Conservation (phyloP, 2,113 vertebrate species). For the Microtus oregoni region DNA sequence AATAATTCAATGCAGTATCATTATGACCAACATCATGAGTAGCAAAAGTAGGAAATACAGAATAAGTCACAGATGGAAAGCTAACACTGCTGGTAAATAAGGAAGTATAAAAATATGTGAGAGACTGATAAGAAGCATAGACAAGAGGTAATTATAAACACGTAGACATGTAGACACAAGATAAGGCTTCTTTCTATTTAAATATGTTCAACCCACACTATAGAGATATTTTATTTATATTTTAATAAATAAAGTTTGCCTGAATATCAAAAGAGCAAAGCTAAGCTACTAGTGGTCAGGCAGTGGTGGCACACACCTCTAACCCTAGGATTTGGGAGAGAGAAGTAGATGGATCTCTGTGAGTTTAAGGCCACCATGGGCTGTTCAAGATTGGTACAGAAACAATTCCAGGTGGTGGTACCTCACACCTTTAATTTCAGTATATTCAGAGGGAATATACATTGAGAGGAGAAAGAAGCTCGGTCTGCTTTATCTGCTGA, state of each 20-base stretch:
- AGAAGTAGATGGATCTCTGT: too few species aligned
- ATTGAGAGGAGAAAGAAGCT: too few species aligned
- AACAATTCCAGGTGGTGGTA: too few species aligned
- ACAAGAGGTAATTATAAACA: background rate
- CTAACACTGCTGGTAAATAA: background rate
- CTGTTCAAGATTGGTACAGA: fast-evolving
- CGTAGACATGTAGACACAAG: background rate
- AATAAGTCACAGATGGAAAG: background rate
- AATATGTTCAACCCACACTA: background rate
- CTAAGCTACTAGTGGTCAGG: fast-evolving
- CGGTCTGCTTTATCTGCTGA: too few species aligned
- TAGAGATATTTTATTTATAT: too few species aligned
- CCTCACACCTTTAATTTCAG: too few species aligned
- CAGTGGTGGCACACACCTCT: too few species aligned
- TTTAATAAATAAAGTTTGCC: too few species aligned
- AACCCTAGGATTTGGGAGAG: too few species aligned
- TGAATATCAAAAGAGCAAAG: too few species aligned
- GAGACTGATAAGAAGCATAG: background rate
- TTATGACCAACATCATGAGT: background rate
- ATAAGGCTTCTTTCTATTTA: background rate
- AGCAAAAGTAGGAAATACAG: background rate
- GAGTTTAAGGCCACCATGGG: too few species aligned
- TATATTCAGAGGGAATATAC: too few species aligned
- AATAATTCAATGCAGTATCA: background rate
- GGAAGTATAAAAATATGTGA: background rate